These are phyloP conservation scores for Drosophila bifasciata DNA, from an alignment of 1,140 invertebrate genomes.

Conservation along the genomic window DNA sequence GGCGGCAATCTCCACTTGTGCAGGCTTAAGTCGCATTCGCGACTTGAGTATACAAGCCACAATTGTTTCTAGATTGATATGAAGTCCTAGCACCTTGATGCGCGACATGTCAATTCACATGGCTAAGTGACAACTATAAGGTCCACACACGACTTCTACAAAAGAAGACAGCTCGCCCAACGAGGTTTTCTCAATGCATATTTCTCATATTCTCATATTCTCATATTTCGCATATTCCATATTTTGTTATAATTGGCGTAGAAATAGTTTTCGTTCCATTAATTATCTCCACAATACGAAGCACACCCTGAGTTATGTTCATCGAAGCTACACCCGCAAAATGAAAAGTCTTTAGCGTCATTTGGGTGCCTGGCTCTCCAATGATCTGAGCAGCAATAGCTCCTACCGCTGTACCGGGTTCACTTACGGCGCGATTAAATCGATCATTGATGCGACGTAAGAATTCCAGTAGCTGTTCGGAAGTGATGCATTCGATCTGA, in stretches of 20 bases:
- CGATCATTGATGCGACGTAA: slow-evolving; percentile 94
- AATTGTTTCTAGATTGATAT: slow-evolving; percentile 86
- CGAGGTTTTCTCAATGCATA: slow-evolving; percentile 96
- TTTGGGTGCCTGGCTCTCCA: slow-evolving; percentile 99
- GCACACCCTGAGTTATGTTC: slow-evolving; percentile 96
- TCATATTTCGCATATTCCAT: no score
- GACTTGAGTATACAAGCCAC: slow-evolving; percentile 89
- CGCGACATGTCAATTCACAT: slow-evolving; percentile 93
- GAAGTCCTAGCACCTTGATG: slow-evolving; percentile 93
- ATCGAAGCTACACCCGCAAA: slow-evolving; percentile 99
- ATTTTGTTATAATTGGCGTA: slow-evolving; percentile 96
- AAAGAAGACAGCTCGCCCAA: slow-evolving; percentile 95
- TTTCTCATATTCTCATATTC: slow-evolving; percentile 95
- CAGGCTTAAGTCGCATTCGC: slow-evolving; percentile 89
- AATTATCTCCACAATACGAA: slow-evolving; percentile 98
- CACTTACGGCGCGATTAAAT: slow-evolving; percentile 94
- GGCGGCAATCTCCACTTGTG: slow-evolving; percentile 87
- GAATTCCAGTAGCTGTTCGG: slow-evolving; percentile 93
- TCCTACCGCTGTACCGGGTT: slow-evolving; percentile 98
- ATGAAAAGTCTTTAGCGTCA: slow-evolving; percentile 99
- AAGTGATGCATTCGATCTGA: slow-evolving; percentile 91
- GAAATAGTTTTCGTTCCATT: slow-evolving; percentile 98
- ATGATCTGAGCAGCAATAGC: slow-evolving; percentile 99
- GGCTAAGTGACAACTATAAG: slow-evolving; percentile 94
- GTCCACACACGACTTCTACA: slow-evolving; percentile 96